These are phyloP conservation scores for Tetheella fluctuosa DNA, from an alignment of 2,888 invertebrate species.

Conservation along the genomic window DNA sequence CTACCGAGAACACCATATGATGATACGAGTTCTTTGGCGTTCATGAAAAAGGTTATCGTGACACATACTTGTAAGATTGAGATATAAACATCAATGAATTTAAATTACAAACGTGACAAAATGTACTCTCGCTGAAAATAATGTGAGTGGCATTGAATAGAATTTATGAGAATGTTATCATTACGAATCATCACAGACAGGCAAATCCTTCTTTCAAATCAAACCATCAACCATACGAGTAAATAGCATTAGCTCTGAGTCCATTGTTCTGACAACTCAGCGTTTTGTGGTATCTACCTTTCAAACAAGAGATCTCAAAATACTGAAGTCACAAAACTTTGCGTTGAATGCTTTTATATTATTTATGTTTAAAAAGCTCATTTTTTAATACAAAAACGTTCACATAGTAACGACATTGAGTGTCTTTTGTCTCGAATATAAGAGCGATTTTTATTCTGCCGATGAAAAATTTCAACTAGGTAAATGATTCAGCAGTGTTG, in stretches of 20 bases:
- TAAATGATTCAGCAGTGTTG: slow-evolving; percentile 62
- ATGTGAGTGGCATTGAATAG: slow-evolving; percentile 53
- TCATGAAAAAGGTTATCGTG: not conserved
- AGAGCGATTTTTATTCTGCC: slow-evolving; percentile 50
- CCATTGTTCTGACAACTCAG: slow-evolving; percentile 59
- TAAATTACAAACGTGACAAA: slow-evolving; percentile 24
- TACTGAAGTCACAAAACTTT: slow-evolving; percentile 48
- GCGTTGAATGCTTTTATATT: slow-evolving; percentile 45
- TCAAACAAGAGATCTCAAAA: slow-evolving; percentile 55
- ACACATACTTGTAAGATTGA: not conserved
- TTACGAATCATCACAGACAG: slow-evolving; percentile 47
- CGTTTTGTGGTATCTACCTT: slow-evolving; percentile 62
- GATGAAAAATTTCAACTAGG: slow-evolving; percentile 48
- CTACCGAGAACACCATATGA: slow-evolving; percentile 21
- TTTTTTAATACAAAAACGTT: slow-evolving; percentile 46
- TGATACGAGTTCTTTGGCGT: slow-evolving; percentile 3
- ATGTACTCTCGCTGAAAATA: slow-evolving; percentile 29
- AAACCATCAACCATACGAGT: slow-evolving; percentile 42
- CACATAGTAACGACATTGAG: slow-evolving; percentile 43
- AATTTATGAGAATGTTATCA: slow-evolving; percentile 57
- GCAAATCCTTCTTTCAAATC: slow-evolving; percentile 52
- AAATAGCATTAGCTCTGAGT: slow-evolving; percentile 46
- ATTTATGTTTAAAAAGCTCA: slow-evolving; percentile 42
- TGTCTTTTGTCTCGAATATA: slow-evolving; percentile 57
- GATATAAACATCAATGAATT: not conserved